phyloP scores from a whole-genome alignment of 2,888 invertebrate species.

The Ctena decussata region DNA sequence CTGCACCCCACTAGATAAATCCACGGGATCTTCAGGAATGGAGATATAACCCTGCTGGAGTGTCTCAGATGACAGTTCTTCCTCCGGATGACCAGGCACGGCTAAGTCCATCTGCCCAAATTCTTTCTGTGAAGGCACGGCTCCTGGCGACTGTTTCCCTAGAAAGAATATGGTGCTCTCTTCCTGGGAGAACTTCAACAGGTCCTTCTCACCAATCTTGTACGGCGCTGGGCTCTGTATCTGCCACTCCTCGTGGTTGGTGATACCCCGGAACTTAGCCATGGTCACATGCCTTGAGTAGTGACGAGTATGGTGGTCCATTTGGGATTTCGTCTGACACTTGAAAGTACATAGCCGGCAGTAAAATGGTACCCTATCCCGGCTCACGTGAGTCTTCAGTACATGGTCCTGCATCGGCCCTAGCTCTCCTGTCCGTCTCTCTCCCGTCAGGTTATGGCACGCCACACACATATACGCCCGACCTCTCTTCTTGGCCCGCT shows the following conservation, averaged over 20 bases:
- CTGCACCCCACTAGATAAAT: too few relatives aligned
- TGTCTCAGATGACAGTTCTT: too few relatives aligned
- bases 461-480: not conserved
- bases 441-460: not conserved
- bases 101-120: too few relatives aligned
- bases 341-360: not conserved
- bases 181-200: not conserved
- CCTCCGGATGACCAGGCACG: too few relatives aligned
- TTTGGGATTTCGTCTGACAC: not conserved
- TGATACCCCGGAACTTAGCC: not conserved
- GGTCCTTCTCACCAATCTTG: not conserved
- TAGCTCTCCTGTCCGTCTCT: not conserved
- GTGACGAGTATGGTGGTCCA: not conserved
- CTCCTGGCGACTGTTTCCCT: not conserved
- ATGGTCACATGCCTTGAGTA: not conserved
- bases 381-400: not conserved
- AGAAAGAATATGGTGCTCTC: not conserved
- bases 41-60: too few relatives aligned
- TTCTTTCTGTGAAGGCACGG: not conserved
- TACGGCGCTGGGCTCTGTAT: not conserved
- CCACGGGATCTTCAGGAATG: too few relatives aligned
- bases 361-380: not conserved
- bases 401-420: not conserved
- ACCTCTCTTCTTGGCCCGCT: not conserved
- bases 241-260: not conserved